A percentile compares a stretch with the other conserved stretches of the same genome.
These are phyloP conservation scores for Tetraodon nigroviridis DNA, from an alignment of 2,113 vertebrate genomes.

Conservation along the genomic window DNA sequence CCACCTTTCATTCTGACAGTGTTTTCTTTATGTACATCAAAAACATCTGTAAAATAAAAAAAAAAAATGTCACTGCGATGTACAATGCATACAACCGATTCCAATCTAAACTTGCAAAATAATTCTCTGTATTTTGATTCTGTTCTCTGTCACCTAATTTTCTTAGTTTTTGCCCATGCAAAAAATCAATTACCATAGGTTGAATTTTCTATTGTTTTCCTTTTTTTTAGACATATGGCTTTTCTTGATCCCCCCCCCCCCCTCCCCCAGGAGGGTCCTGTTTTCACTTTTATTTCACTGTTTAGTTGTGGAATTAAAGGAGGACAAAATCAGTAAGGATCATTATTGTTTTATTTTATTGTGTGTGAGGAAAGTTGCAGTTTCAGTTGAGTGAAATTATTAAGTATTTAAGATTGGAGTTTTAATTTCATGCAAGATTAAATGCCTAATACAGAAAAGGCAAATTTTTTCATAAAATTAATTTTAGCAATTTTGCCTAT, in stretches of 20 bases:
- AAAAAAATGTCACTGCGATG: not conserved
- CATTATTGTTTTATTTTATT: constrained; percentile 24
- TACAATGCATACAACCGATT: constrained; percentile 19
- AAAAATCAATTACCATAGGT: constrained; percentile 49
- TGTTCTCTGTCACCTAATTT: constrained; percentile 21
- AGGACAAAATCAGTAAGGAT: constrained; percentile 22
- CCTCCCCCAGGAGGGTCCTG: constrained; percentile 45
- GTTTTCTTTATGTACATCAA: not conserved
- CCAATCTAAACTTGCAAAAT: constrained; percentile 43
- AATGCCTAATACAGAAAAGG: no score
- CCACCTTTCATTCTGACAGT: constrained; percentile 1
- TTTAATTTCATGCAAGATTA: not conserved
- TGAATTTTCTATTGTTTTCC: no score
- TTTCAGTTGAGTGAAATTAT: not conserved
- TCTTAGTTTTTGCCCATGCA: constrained; percentile 24
- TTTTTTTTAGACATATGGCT: constrained; percentile 54
- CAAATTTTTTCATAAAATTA: not conserved
- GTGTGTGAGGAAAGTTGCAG: constrained; percentile 2
- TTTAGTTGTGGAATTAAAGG: constrained; percentile 56
- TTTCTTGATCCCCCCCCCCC: constrained; percentile 44
- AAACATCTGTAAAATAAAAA: not conserved
- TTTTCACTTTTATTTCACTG: constrained; percentile 67
- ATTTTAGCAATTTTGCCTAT: not conserved
- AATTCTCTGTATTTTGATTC: constrained; percentile 45
- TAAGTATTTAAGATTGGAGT: not conserved